Evolutionary conservation across 1,140 invertebrate genomes (phyloP).

Genomic region (Drosophila azteca): DNA sequence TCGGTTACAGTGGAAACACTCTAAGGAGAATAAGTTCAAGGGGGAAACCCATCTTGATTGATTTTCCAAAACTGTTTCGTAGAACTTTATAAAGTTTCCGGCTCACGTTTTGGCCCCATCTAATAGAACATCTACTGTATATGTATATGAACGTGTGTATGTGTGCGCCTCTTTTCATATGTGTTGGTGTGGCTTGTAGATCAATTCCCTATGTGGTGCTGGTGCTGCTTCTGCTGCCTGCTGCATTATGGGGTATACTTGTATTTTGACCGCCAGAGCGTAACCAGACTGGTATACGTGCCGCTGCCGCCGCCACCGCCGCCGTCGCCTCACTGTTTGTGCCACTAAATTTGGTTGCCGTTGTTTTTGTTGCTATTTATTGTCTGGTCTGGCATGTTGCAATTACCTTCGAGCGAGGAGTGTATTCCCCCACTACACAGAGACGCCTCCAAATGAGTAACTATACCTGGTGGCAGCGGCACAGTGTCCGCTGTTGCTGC

Average conservation of each 20-base stretch:
- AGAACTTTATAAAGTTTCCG: too few species aligned
- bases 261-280: conserved; percentile 72
- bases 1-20: conserved; percentile 1
- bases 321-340: conserved; percentile 41
- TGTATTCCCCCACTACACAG: conserved; percentile 10
- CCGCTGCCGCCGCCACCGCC: conserved; percentile 27
- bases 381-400: conserved; percentile 67
- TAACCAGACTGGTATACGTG: conserved; percentile 68
- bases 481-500: too few species aligned
- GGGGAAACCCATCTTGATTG: too few species aligned
- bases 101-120: too few species aligned
- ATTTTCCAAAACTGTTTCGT: too few species aligned
- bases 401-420: conserved; percentile 35
- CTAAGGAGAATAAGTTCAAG: too few species aligned
- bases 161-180: neutral
- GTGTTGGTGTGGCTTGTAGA: neutral
- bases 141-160: neutral
- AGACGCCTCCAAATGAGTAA: conserved; percentile 43
- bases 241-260: conserved; percentile 24
- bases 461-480: conserved; percentile 25
- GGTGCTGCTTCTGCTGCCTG: too few species aligned
- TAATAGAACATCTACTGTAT: too few species aligned
- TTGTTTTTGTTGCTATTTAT: conserved; percentile 31
- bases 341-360: conserved; percentile 61
- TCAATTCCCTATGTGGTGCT: conserved; percentile 48